Base-by-base conservation (phyloP, 64 coral and sea anemone species). In the Dendrophyllia cribrosa region DNA sequence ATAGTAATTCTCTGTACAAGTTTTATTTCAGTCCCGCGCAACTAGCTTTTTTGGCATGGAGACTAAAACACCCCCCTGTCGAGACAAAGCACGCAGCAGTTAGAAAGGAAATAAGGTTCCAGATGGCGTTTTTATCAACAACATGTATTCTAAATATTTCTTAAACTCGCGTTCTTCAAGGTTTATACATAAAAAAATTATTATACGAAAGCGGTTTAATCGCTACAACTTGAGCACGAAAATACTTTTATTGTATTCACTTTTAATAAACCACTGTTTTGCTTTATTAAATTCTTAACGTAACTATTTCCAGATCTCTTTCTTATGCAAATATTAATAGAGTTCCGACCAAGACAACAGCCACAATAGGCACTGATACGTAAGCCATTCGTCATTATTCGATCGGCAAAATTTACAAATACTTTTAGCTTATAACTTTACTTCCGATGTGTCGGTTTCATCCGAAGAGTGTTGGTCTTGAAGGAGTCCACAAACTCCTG, bases 241-340 rank as follows among this genome's bases (percentile, higher is more conserved):
- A 64, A 14, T 64, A 64, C 14, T 64, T 19, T 19, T 20, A 71
- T 3, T 71, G 5, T 5, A 23, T 71, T 71, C 11, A 14, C 4
- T 74, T 45, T 2, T 74, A 71, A 12, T 12, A 34, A 12, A 34
- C 0, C 26, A 26, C 68, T 34, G 11, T 24, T 12, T 44, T 46
- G 43, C 6, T 8, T 45, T 17, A 75, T 75, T 75, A 51, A 20
- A 16, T 50, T 20, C 46, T 75, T 50, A 6, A 34, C 34, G 70
- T 12, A 64, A 15, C 43, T 60, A 82, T 82, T 82, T 46, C 43
- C 60, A 51, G 43, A 6, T 49, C n/a, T 84, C 80, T 50, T 67
- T 84, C 15, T 84, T 67, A 84, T 68, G 61, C 62, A 51, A 84
- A 84, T 49, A 67, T 47, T 84, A 19, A 45, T 68, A 23, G 43